Evolutionary conservation across 2,888 invertebrate genomes (phyloP).

Genomic region (Drosophila gaucha): DNA sequence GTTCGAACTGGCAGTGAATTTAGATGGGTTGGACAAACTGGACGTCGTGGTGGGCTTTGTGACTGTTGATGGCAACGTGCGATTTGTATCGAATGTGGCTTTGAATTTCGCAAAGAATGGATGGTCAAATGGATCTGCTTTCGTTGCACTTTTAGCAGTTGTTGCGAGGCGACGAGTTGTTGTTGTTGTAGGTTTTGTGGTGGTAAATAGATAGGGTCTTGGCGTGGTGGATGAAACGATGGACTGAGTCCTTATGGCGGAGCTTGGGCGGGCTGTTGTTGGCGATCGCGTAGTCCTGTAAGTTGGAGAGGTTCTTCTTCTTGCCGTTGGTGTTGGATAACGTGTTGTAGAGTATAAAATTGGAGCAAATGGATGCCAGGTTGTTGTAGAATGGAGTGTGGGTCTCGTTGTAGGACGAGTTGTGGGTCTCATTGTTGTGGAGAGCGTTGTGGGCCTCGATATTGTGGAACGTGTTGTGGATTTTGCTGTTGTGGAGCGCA

Average conservation of each 20-base stretch:
- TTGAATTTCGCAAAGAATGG: constrained; percentile 67
- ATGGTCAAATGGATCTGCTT: constrained; percentile 50
- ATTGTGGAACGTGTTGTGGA: constrained; percentile 10
- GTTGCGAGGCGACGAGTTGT: constrained; percentile 32
- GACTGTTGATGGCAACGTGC: background rate
- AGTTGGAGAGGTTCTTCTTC: constrained; percentile 1
- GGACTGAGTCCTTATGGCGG: constrained; percentile 4
- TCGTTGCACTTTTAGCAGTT: constrained; percentile 29
- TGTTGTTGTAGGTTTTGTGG: constrained; percentile 27
- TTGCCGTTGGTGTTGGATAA: constrained; percentile 10
- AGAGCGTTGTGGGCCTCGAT: background rate
- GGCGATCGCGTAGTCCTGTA: constrained; percentile 4
- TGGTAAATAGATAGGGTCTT: constrained; percentile 59
- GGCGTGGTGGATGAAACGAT: constrained; percentile 50
- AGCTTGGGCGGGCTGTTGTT: background rate
- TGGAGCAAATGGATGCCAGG: constrained; percentile 8
- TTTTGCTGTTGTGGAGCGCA: constrained; percentile 6
- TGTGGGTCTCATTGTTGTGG: constrained; percentile 12
- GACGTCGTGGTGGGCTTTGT: constrained; percentile 25
- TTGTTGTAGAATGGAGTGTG: constrained; percentile 25
- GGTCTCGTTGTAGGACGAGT: constrained; percentile 4
- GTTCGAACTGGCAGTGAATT: constrained; percentile 53
- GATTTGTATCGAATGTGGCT: constrained; percentile 34
- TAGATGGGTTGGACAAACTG: constrained; percentile 11
- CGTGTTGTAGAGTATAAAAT: constrained; percentile 6